Evolutionary conservation across 92 coral and sea anemone genomes (phyloP).

Genomic region (Diadumene lineata): DNA sequence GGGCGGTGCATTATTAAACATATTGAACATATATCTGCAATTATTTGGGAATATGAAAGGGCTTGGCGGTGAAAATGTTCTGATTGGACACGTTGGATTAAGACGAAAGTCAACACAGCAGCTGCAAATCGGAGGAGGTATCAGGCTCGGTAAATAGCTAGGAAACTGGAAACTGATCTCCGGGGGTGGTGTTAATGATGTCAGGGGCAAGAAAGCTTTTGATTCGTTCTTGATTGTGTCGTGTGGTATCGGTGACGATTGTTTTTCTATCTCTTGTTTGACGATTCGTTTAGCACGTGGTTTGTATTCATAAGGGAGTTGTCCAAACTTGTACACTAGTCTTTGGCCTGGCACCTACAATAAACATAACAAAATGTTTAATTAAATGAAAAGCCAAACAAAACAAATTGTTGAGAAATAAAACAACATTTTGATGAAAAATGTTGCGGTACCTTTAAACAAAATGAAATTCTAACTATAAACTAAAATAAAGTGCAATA

Average conservation of each 20-base stretch:
- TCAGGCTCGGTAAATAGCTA: not conserved
- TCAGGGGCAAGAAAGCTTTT: constrained; percentile 34
- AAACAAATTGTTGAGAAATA: not conserved
- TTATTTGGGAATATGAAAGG: constrained; percentile 22
- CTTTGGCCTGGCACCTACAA: constrained; percentile 79
- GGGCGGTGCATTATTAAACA: constrained; percentile 10
- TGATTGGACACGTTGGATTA: not conserved
- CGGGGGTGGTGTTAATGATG: constrained; percentile 45
- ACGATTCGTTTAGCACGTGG: constrained; percentile 35
- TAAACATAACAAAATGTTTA: not conserved
- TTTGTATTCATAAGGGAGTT: constrained; percentile 76
- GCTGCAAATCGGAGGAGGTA: constrained; percentile 30
- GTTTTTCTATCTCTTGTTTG: not conserved
- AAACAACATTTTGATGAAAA: not conserved
- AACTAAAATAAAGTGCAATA: not conserved
- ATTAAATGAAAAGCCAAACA: not conserved
- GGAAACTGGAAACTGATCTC: constrained; percentile 29
- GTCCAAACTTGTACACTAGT: constrained; percentile 78
- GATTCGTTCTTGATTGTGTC: constrained; percentile 18
- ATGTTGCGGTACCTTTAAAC: not conserved
- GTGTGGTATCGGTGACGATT: not conserved
- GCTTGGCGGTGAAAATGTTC: constrained; percentile 21
- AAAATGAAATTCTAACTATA: not conserved
- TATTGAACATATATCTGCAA: not conserved
- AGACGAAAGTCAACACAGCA: constrained; percentile 34